Conservation (phyloP, 2,888 invertebrate species). For the Agriopis marginaria region DNA sequence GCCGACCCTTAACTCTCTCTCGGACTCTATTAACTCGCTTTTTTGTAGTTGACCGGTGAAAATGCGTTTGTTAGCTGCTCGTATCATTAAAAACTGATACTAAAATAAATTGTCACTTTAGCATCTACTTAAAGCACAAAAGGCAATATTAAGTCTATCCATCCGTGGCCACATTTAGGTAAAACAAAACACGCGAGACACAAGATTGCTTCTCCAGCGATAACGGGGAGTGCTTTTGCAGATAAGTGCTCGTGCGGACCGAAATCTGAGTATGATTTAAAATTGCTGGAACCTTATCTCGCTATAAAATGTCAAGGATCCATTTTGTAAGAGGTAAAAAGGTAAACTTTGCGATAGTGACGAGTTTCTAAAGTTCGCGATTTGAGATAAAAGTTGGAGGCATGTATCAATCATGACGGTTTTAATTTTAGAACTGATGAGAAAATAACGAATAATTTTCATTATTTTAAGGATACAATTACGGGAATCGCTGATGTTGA, state of each 20-base stretch:
- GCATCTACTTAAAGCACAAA: conserved; percentile 10
- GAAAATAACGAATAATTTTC: too few species aligned
- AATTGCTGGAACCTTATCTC: conserved; percentile 38
- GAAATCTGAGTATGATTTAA: conserved; percentile 53
- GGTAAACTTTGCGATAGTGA: conserved; percentile 43
- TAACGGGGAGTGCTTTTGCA: conserved; percentile 49
- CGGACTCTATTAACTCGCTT: too few species aligned
- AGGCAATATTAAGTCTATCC: conserved; percentile 17
- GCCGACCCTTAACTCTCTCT: too few species aligned
- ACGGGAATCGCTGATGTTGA: too few species aligned
- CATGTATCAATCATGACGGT: neutral
- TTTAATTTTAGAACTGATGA: neutral
- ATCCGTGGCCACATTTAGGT: conserved; percentile 28
- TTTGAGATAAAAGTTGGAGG: conserved; percentile 12
- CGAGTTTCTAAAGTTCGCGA: conserved; percentile 16
- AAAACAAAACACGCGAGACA: conserved; percentile 39
- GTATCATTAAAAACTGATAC: too few species aligned
- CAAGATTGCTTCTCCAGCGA: conserved; percentile 46
- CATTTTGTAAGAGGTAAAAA: conserved; percentile 45
- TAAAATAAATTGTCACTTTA: neutral
- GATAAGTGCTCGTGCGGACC: conserved; percentile 48
- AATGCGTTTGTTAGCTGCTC: too few species aligned
- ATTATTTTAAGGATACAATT: too few species aligned
- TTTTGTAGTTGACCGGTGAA: neutral
- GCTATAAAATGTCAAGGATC: conserved; percentile 40